Evolutionary conservation across 2,888 invertebrate species (phyloP).

Genomic region (Homarus gammarus): DNA sequence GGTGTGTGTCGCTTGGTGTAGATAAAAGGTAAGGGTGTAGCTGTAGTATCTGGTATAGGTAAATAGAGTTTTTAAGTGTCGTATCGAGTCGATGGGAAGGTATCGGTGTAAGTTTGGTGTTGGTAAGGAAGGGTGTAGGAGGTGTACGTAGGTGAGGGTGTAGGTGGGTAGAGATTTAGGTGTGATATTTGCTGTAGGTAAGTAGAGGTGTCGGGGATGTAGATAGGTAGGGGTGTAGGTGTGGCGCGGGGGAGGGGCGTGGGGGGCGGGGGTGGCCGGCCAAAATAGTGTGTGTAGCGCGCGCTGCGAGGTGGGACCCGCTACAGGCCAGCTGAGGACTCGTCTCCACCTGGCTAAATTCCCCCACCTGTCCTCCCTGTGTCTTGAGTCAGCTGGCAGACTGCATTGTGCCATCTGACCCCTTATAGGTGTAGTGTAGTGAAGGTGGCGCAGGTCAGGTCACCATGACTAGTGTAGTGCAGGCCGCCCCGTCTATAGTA

Average conservation of each 20-base stretch:
- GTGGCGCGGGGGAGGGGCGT: neutral
- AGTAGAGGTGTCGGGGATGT: neutral
- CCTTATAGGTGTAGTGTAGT: conserved; percentile 6
- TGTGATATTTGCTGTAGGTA: too few species aligned
- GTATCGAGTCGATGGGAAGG: too few species aligned
- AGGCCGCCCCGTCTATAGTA: conserved; percentile 12
- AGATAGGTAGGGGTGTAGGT: neutral
- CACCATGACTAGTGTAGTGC: neutral
- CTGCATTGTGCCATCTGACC: conserved; percentile 4
- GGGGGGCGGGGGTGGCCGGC: conserved; percentile 22
- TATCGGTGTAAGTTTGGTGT: too few species aligned
- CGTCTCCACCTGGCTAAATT: too few species aligned
- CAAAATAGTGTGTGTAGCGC: conserved; percentile 67
- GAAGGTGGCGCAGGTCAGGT: conserved; percentile 13
- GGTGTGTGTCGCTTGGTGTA: too few species aligned
- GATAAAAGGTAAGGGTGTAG: too few species aligned
- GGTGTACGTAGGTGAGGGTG: neutral
- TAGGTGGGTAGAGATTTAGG: neutral
- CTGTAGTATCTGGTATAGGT: too few species aligned
- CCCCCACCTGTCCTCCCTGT: too few species aligned
- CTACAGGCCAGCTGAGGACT: conserved; percentile 40
- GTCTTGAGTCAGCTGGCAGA: conserved; percentile 42
- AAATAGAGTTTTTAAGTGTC: too few species aligned
- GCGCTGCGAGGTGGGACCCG: conserved; percentile 59
- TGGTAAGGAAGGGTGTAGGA: neutral